Conservation (phyloP, 2,113 vertebrate genomes). For the Aptenodytes patagonicus region DNA sequence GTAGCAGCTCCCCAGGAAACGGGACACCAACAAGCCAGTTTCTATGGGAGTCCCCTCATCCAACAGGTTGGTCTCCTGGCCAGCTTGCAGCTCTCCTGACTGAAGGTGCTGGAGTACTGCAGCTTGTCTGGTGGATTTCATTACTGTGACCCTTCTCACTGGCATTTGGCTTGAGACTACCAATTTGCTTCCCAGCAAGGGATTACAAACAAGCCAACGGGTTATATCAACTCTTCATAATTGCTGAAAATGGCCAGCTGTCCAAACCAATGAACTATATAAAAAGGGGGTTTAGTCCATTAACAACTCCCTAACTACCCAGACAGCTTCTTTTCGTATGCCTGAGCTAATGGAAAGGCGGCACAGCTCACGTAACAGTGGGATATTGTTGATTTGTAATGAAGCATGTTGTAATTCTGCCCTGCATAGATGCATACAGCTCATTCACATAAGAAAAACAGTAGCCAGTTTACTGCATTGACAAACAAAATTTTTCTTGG, state of each 20-base stretch:
- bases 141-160: background rate
- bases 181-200: background rate
- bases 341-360: background rate
- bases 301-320: background rate
- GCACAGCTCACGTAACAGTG: background rate
- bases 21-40: rapidly evolving
- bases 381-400: background rate
- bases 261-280: background rate
- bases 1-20: background rate
- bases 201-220: background rate
- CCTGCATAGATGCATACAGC: background rate
- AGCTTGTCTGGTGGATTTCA: background rate
- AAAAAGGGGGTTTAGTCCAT: background rate
- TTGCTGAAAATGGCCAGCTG: background rate
- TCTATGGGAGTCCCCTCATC: background rate
- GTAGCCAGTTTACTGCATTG: rapidly evolving
- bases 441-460: background rate
- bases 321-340: background rate
- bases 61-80: background rate
- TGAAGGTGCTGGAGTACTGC: background rate
- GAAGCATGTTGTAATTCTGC: background rate
- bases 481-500: background rate
- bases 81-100: background rate
- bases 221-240: background rate
- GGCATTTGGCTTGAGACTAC: background rate